Evolutionary conservation across 2,797 vertebrate genomes (phyloP).

Genomic region (Psittacula derbiana): DNA sequence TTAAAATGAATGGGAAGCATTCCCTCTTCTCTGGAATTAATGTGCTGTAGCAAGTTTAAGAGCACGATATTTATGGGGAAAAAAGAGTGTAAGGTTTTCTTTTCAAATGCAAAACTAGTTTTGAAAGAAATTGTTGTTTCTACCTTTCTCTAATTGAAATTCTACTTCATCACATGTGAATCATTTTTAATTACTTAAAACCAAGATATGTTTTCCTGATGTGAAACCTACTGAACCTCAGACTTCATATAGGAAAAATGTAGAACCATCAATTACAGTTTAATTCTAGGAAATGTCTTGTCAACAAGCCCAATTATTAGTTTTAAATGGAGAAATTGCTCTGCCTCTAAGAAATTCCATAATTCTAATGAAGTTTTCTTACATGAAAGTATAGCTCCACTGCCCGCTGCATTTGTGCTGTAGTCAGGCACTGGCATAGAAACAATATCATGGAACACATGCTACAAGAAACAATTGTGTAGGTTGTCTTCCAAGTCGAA

Average conservation of each 20-base stretch:
- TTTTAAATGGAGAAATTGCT: neutral
- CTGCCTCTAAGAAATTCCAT: neutral
- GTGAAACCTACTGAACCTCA: neutral
- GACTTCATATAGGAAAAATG: neutral
- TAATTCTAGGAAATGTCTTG: neutral
- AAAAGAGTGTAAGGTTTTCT: neutral
- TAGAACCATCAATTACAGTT: neutral
- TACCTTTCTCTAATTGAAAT: neutral
- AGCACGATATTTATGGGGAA: neutral
- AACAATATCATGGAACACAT: neutral
- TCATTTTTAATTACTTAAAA: neutral
- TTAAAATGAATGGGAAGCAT: neutral
- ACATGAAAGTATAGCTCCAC: neutral
- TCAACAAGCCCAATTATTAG: neutral
- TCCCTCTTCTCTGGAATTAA: neutral
- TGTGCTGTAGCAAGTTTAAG: neutral
- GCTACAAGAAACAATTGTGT: conserved; percentile 6
- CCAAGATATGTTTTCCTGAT: neutral
- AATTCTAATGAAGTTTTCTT: neutral
- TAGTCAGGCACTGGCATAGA: neutral
- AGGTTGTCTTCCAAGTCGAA: neutral
- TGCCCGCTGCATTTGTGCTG: neutral
- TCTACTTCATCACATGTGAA: neutral
- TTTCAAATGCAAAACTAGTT: neutral
- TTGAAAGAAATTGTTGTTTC: neutral